Conservation (phyloP, 2,113 vertebrate genomes). For the Centropristis striata region DNA sequence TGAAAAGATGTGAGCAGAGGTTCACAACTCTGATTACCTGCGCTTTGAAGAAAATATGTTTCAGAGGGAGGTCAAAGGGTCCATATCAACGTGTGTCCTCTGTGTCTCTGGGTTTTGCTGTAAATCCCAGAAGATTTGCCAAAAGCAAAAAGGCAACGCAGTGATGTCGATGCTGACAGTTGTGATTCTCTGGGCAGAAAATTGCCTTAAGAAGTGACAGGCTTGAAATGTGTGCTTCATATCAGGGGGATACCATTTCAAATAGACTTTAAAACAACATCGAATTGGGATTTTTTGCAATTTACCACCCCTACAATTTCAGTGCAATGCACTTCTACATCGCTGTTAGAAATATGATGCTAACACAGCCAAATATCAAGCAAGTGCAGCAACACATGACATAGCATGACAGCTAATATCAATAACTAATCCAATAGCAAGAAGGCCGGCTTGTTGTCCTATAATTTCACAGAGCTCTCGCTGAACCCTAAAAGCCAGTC, state of each 20-base stretch:
- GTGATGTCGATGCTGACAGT: background rate
- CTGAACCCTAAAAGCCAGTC: no score
- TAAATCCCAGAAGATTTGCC: conserved; percentile 24
- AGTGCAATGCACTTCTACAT: no score
- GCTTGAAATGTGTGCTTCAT: background rate
- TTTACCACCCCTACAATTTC: no score
- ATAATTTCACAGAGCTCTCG: no score
- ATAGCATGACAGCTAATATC: no score
- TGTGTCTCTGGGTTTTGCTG: background rate
- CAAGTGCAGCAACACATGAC: no score
- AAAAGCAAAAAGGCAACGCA: conserved; percentile 7
- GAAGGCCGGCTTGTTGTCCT: no score
- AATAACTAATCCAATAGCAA: no score
- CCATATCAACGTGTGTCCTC: background rate
- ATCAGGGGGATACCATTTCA: background rate
- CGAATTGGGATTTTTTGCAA: no score
- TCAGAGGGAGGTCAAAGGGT: conserved; percentile 30
- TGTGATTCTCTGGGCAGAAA: background rate
- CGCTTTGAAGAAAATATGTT: conserved; percentile 17
- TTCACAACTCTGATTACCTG: conserved; percentile 10
- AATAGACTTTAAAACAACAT: background rate
- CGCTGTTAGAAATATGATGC: no score
- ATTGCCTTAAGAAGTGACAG: background rate
- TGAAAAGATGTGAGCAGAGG: background rate
- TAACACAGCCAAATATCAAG: no score